Evolutionary conservation across 2,888 invertebrate species (phyloP), one percentile per base, ranked within the genome.

Genomic region (Chorisops tibialis): DNA sequence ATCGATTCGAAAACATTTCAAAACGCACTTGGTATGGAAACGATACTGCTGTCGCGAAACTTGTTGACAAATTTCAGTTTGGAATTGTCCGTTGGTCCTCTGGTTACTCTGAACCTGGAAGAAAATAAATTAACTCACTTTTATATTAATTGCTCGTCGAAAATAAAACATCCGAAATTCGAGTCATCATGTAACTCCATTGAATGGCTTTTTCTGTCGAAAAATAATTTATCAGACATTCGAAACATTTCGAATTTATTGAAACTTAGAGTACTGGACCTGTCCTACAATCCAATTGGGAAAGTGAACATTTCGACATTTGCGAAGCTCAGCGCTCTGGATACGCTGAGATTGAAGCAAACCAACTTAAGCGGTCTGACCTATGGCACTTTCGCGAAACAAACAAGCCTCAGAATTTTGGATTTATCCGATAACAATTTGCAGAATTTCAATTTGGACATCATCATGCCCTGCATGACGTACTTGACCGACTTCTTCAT

Each of bases 381-480:
- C 9, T 78, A 75, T 47, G 78, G 78, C 39, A 77, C 77, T 72
- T 76, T 78, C 67, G 74, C 78, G 14, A 75, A 76, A 63, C 76
- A 77, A 24, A 70, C 69, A 2, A 69, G 75, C 45, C 70, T 82
- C 6, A 79, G 80, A 50, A 75, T 76, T 37, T 71, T 82, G 16
- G 81, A 82, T 63, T 70, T 82, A 43, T 81, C 82, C 0, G 80
- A 79, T 64, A 82, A 82, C 69, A 81, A 81, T 68, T 71, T 82
- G 12, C 79, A 78, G 1, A 74, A 76, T 54, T 71, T 82, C 24
- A 75, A 78, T 68, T 60, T 78, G 64, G 75, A 77, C 45, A 68
- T 78, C 3, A 78, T 78, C 65, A 72, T 75, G 43, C 77, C 77
- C 1, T 76, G 76, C 54, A 59, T 77, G 63, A 22, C 5, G 6